These are phyloP conservation scores for Leptoclinus maculatus DNA, from an alignment of 2,797 vertebrate genomes.

Conservation along the genomic window DNA sequence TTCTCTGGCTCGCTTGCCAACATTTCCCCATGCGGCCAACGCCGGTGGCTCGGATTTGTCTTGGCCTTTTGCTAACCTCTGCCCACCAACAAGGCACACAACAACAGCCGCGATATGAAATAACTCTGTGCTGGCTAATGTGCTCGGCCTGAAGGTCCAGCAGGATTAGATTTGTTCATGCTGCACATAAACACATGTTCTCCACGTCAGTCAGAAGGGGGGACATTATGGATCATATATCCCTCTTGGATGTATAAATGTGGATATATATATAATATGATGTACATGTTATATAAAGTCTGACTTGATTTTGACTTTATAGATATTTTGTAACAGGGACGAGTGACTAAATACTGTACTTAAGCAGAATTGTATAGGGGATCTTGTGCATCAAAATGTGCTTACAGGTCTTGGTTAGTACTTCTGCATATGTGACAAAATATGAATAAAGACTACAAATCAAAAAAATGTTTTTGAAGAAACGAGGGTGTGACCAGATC, in stretches of 20 bases:
- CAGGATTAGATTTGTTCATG: conserved; percentile 47
- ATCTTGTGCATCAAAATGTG: neutral
- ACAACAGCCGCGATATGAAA: conserved; percentile 63
- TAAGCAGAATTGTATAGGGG: neutral
- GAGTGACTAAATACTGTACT: neutral
- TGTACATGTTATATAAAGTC: neutral
- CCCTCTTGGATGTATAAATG: neutral
- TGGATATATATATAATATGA: neutral
- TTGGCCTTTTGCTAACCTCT: conserved; percentile 80
- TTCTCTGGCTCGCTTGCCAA: conserved; percentile 94
- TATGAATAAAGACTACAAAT: neutral
- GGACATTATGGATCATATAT: neutral
- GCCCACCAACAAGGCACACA: conserved; percentile 72
- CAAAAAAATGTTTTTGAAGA: neutral
- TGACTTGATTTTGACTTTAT: neutral
- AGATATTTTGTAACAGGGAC: neutral
- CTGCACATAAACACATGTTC: conserved; percentile 38
- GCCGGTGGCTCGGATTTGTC: conserved; percentile 71
- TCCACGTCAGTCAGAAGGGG: conserved; percentile 23
- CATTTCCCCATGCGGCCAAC: conserved; percentile 89
- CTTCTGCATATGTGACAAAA: too few relatives aligned
- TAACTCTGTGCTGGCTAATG: conserved; percentile 56
- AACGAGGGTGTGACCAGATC: neutral
- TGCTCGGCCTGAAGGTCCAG: conserved; percentile 42
- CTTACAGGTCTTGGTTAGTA: neutral